Conservation (phyloP, 2,113 vertebrate genomes). For the Microtus pennsylvanicus region DNA sequence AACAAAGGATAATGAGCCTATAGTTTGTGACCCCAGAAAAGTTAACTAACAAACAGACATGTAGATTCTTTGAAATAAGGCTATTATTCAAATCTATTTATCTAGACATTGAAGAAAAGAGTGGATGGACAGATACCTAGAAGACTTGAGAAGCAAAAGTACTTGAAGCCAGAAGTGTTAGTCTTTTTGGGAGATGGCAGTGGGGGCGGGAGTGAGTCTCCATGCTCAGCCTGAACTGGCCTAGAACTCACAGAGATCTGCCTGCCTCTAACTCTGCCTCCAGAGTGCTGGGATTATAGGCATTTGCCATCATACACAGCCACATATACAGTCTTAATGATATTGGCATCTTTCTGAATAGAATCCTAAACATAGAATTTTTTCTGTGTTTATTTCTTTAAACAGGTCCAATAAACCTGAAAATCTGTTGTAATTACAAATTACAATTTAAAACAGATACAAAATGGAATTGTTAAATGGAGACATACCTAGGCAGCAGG, state of each 20-base stretch:
- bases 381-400: slow-evolving; percentile 14
- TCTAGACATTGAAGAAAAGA: slow-evolving; percentile 25
- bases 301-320: background rate
- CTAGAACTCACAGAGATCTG: background rate
- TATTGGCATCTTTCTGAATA: background rate
- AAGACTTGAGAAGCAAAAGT: background rate
- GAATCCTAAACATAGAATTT: background rate
- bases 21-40: too few relatives aligned
- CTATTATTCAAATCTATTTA: slow-evolving; percentile 69
- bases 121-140: background rate
- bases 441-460: slow-evolving; percentile 54
- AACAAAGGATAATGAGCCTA: too few relatives aligned
- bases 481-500: slow-evolving; percentile 72
- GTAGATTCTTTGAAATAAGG: slow-evolving; percentile 20
- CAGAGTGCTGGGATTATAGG: background rate
- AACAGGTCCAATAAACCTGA: slow-evolving; percentile 48
- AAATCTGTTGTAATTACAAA: slow-evolving; percentile 63
- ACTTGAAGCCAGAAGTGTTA: background rate
- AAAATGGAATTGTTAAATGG: slow-evolving; percentile 54
- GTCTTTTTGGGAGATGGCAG: background rate
- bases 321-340: background rate
- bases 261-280: background rate
- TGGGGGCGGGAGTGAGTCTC: background rate
- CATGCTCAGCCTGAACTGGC: background rate
- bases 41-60: background rate